These are phyloP conservation scores for Rhynchopsitta pachyrhyncha DNA, from an alignment of 2,113 vertebrate species.

Conservation along the genomic window DNA sequence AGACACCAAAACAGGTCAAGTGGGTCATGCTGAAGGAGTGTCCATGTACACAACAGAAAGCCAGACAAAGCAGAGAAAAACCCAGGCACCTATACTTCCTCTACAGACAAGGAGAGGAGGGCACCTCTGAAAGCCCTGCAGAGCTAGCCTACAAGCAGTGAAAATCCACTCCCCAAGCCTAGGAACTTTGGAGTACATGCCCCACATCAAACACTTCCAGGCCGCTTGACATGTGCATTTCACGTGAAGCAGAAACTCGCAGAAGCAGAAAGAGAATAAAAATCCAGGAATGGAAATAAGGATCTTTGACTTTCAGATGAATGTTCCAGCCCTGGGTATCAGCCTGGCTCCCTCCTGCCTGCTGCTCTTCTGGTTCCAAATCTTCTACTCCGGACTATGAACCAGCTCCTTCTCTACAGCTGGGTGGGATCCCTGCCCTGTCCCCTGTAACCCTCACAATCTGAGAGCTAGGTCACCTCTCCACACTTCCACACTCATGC, in stretches of 20 bases:
- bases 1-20: neutral
- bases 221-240: neutral
- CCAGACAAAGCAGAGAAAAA: neutral
- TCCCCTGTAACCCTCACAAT: accelerated
- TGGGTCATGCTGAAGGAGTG: neutral
- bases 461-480: neutral
- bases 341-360: neutral
- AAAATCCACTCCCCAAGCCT: accelerated
- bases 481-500: accelerated
- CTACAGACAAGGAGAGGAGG: neutral
- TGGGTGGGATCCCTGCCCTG: neutral
- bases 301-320: neutral
- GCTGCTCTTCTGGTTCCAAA: neutral
- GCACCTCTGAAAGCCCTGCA: neutral
- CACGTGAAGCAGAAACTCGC: neutral
- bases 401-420: neutral
- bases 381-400: neutral
- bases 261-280: neutral
- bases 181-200: neutral
- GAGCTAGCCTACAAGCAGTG: neutral
- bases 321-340: neutral
- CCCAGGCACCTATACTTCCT: neutral
- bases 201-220: neutral
- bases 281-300: neutral
- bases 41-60: neutral